Base-by-base conservation (phyloP, 2,888 invertebrate genomes). In the Bellardia bayeri region DNA sequence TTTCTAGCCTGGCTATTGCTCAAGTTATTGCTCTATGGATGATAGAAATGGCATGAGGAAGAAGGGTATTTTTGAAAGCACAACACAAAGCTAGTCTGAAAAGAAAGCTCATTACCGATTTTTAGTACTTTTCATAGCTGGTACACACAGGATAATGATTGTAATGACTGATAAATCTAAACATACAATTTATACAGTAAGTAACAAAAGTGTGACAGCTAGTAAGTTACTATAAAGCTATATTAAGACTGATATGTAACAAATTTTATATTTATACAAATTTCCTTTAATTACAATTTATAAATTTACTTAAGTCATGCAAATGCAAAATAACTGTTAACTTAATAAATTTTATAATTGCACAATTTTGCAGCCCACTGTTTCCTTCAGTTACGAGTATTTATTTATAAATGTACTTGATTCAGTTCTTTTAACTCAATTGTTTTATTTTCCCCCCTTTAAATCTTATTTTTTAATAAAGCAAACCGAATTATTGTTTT, bases 81-180 rank as follows among this genome's bases (percentile, higher is more conserved):
- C 14, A 69, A 33, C 8, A 49, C 3, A 58, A 13, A 23, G 37
- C n/a, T n/a, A 71, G 16, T 33, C 6, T 33, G 76, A 69, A 42
- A 68, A 61, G 30, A 75, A 82, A 63, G 42, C 76, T 82, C 69
- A 82, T 82, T 82, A 76, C 69, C 51, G 54, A 71, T 64, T 80
- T 80, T 80, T 69, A 71, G 63, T 80, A 80, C 51, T 71, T 69
- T 80, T 69, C 37, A 63, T 63, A 51, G 69, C 71, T 72, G 23
- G 4, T 40, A 64, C 40, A 45, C 33, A 61, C 9, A 64, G 56
- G 37, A 54, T 58, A 56, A 72, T 71, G 6, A 9, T 14, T 23
- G 13, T 30, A 45, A 30, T 45, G 23, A 7, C 16, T 56, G 56
- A 2, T 56, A 23, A 23, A 23, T 16, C 9, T 14, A 23, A 51